Conservation (phyloP, 2,888 invertebrate genomes). For the Leptopilina myrica region DNA sequence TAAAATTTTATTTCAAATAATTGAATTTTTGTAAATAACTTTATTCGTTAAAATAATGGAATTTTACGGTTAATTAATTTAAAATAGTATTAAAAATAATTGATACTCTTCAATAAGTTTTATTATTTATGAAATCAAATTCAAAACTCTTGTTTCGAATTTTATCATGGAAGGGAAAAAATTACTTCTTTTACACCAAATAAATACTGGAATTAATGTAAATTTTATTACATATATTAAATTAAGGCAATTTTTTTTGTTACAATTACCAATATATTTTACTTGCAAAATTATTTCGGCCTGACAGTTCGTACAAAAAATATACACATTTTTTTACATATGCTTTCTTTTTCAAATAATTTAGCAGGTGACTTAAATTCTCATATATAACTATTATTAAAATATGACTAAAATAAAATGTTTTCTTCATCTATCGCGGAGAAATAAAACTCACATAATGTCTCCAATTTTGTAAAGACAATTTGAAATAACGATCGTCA, state of each 20-base stretch:
- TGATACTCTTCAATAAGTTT: no score
- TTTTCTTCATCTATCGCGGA: neutral
- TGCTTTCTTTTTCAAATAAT: neutral
- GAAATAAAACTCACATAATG: conserved; percentile 63
- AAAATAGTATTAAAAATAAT: no score
- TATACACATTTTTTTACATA: conserved; percentile 56
- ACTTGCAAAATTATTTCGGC: conserved; percentile 64
- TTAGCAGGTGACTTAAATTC: neutral
- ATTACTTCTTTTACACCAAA: no score
- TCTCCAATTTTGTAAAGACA: conserved; percentile 64
- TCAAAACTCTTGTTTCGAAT: no score
- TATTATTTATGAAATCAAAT: no score
- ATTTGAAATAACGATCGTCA: conserved; percentile 60
- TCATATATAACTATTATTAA: neutral
- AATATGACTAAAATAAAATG: neutral
- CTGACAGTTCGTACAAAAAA: conserved; percentile 72
- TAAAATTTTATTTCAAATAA: no score
- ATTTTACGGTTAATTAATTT: no score
- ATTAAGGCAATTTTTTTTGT: neutral
- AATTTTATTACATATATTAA: neutral
- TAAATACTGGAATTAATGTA: no score
- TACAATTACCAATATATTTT: conserved; percentile 57
- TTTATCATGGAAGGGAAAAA: no score
- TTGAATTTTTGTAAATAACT: no score
- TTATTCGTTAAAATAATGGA: no score